Evolutionary conservation across 2,888 invertebrate genomes (phyloP), one percentile per base, ranked within the genome.

Genomic region (Eretmocerus hayati): DNA sequence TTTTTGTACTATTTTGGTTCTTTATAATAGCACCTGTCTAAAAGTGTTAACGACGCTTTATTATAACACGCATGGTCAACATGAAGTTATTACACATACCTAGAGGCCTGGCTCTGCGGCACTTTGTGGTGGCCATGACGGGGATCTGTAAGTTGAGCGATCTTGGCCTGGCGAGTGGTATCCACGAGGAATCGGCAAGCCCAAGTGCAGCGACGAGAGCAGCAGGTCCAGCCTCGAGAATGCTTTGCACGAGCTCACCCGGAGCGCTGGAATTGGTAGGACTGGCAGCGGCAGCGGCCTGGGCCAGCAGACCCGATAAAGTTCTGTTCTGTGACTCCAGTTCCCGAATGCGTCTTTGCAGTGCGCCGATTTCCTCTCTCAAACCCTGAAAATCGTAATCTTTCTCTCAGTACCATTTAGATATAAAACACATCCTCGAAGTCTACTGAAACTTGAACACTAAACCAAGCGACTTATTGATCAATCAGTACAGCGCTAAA

Each of bases 321-420:
- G 84, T 81, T 47, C 81, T 75, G 72, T 90, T 90, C 67, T 89
- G 87, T 23, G 81, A 77, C 70, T 89, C 89, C 57, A 89, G 74
- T 65, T 89, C 88, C 57, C 83, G 81, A 39, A 89, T 86, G 52
- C 84, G 79, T 52, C 78, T 78, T 62, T 86, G 83, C 15, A 89
- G 75, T 54, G 82, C 81, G 48, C 81, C 78, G 64, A 89, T 79
- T 72, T 89, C 88, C 65, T 88, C 88, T 52, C 85, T 80, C 48
- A 88, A 76, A 61, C 83, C 84, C 87, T 87, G 74, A 35, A 65
- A 18, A 19, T 36, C 15, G 11, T 9, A 26, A 6, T 26, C 26
- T n/a, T n/a, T n/a, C n/a, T n/a, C n/a, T n/a, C n/a, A n/a, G n/a
- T n/a, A n/a, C n/a, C n/a, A n/a, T n/a, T n/a, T n/a, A n/a, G n/a